Evolutionary conservation across 2,888 invertebrate genomes (phyloP).

Genomic region (Escarpia spicata): DNA sequence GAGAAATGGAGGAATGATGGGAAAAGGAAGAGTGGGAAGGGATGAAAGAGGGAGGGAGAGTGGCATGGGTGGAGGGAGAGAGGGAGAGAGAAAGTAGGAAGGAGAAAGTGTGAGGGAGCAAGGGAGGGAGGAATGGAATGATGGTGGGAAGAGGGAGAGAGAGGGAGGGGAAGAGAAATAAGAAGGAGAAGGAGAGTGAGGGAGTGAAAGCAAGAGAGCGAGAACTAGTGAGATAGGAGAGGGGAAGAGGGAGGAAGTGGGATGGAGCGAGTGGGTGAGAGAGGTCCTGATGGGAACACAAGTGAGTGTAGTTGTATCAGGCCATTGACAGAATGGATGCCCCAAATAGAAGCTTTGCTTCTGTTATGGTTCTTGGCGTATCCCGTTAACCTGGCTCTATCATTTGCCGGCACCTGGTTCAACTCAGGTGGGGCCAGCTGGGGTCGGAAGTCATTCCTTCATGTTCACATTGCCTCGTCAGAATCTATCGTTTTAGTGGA

Average conservation of each 20-base stretch:
- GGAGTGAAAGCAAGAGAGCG: slow-evolving; percentile 1
- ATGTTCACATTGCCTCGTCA: background rate
- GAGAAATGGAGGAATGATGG: background rate
- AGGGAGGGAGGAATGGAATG: background rate
- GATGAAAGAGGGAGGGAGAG: background rate
- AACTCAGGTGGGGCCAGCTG: background rate
- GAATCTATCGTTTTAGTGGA: background rate
- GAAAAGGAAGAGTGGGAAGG: background rate
- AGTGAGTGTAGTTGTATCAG: background rate
- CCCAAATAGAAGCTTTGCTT: background rate
- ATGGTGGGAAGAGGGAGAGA: background rate
- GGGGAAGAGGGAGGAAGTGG: background rate
- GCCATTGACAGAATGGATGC: background rate
- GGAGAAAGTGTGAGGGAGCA: background rate
- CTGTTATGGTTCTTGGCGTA: background rate
- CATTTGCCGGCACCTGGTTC: background rate
- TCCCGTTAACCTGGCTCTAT: background rate
- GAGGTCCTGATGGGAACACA: background rate
- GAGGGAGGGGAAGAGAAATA: background rate
- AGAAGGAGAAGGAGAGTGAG: background rate
- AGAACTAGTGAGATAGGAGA: background rate
- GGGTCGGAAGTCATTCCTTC: background rate
- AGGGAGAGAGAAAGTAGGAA: background rate
- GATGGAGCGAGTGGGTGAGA: background rate
- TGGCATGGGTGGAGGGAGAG: slow-evolving; percentile 19